Conservation (phyloP, 2,888 invertebrate genomes). For the Heliothis peltigera region DNA sequence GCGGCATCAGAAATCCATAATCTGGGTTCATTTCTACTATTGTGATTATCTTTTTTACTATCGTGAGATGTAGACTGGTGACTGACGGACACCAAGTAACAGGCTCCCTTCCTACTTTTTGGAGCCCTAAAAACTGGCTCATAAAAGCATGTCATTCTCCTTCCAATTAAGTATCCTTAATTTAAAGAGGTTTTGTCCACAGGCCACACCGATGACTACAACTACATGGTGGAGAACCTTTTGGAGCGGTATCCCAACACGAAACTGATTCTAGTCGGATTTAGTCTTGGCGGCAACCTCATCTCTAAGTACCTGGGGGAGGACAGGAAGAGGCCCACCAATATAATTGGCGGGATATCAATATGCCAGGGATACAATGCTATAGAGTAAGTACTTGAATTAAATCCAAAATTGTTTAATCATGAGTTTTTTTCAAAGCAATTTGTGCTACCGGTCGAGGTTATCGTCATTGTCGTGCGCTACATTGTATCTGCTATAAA, state of each 20-base stretch:
- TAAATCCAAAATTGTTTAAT: conserved; percentile 27
- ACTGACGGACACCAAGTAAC: too few species aligned
- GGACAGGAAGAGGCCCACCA: conserved; percentile 90
- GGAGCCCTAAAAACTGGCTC: conserved; percentile 12
- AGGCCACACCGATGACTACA: conserved; percentile 97
- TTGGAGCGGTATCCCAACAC: conserved; percentile 93
- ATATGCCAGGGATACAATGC: conserved; percentile 98
- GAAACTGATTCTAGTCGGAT: conserved; percentile 95
- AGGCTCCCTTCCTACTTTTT: too few species aligned
- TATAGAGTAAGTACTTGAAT: conserved; percentile 92
- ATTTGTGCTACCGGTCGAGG: conserved; percentile 42
- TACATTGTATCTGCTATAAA: conserved; percentile 20
- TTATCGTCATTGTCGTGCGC: conserved; percentile 38
- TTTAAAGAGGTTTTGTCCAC: conserved; percentile 46
- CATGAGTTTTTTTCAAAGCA: conserved; percentile 20
- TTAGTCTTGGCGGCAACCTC: conserved; percentile 98
- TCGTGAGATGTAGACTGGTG: too few species aligned
- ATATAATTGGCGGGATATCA: conserved; percentile 96
- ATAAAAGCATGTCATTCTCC: neutral
- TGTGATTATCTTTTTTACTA: too few species aligned
- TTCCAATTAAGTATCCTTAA: neutral
- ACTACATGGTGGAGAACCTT: conserved; percentile 94
- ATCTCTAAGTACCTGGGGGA: conserved; percentile 98
- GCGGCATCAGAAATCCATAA: too few species aligned
- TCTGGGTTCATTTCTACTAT: too few species aligned